These are phyloP conservation scores for Limulus polyphemus DNA, from an alignment of 2,888 invertebrate genomes.

Conservation along the genomic window DNA sequence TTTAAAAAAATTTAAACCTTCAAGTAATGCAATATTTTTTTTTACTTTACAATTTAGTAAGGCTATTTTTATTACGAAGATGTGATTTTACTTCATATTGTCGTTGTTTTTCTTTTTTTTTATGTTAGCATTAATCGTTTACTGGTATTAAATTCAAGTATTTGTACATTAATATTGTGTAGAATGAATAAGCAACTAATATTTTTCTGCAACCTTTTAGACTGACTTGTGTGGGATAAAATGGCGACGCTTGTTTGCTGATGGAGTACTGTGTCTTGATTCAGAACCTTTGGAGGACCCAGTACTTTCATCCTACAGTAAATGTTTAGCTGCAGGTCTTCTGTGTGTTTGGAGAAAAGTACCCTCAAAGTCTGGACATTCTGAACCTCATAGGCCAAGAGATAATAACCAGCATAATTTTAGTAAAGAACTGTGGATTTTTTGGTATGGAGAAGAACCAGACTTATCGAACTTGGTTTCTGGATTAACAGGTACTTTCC, in stretches of 20 bases:
- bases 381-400: constrained; percentile 35
- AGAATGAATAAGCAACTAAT: constrained; percentile 2
- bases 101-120: too few species aligned
- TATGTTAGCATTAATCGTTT: too few species aligned
- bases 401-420: constrained; percentile 43
- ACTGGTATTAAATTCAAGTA: too few species aligned
- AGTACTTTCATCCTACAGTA: constrained; percentile 75
- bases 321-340: constrained; percentile 77
- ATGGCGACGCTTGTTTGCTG: constrained; percentile 91
- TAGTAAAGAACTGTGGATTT: constrained; percentile 93
- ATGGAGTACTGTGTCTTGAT: constrained; percentile 43
- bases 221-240: constrained; percentile 98
- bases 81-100: too few species aligned
- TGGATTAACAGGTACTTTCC: constrained; percentile 61
- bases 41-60: too few species aligned
- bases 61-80: too few species aligned
- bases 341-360: constrained; percentile 96
- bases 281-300: constrained; percentile 66
- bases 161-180: too few species aligned
- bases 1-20: too few species aligned
- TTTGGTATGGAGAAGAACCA: constrained; percentile 98
- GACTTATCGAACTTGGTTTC: constrained; percentile 72
- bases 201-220: constrained; percentile 45
- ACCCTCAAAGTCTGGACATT: constrained; percentile 31
- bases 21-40: too few species aligned